Evolutionary conservation across 2,888 invertebrate species (phyloP), one percentile per base, ranked within the genome.

Genomic region (Magallana nippona): DNA sequence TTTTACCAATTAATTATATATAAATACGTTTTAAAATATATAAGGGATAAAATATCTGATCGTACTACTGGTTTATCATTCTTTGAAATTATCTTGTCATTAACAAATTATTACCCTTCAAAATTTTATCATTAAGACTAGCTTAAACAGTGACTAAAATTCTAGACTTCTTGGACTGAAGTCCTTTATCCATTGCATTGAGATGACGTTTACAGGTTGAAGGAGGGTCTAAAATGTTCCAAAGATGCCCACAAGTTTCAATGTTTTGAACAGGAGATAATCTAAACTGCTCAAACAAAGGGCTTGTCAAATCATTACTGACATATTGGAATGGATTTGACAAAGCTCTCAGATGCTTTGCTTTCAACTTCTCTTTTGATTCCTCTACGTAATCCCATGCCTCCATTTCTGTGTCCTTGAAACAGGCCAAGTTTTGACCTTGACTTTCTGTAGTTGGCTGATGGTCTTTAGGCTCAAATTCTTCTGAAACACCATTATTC

Each of bases 101-200:
- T 44, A 5, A 44, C 44, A 3, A 0, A 44, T 44, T 44, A 5
- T 44, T 44, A 5, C 8, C 5, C 44, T 5, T 8, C 44, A 44
- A 44, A 32, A 44, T 44, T 44, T 44, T 8, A 5, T 44, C 3
- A 44, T 8, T 44, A 5, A 3, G 8, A 8, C 5, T 44, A 44
- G 44, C 13, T 71, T 27, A 71, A 2, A 71, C 27, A 2, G 71
- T 71, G 27, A 71, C 27, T 27, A 71, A 71, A 71, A 27, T 71
- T 13, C 71, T 22, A 71, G 71, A 71, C 13, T 32, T 71, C 27
- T 71, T 71, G 22, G 71, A 71, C 27, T 71, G 71, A 71, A 27
- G 15, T 13, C 13, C 27, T 71, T 15, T 17, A 0, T 71, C 71
- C 3, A 15, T 10, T 2, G 5, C 27, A 27, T 71, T 11, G 5